Percentiles rank a stretch among this genome's conserved stretches.
These are phyloP conservation scores for Coregonus suidteri DNA, from an alignment of 2,797 vertebrate genomes.

Conservation along the genomic window DNA sequence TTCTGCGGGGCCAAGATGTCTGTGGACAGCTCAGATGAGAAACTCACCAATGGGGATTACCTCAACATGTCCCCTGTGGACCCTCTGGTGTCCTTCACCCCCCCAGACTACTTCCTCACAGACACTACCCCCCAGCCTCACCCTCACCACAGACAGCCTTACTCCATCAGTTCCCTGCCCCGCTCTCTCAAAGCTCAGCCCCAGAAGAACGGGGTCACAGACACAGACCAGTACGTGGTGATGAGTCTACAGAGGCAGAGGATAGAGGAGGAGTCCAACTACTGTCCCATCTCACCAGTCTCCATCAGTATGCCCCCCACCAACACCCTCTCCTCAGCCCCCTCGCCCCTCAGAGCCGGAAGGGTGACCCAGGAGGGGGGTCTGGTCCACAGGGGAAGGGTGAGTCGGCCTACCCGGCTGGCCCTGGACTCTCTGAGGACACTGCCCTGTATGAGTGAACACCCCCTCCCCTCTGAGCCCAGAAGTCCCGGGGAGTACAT, in stretches of 20 bases:
- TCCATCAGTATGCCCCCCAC: slow-evolving; percentile 61
- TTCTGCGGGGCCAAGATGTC: slow-evolving; percentile 86
- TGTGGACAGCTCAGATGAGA: slow-evolving; percentile 81
- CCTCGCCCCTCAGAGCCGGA: slow-evolving; percentile 68
- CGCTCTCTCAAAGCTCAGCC: slow-evolving; percentile 78
- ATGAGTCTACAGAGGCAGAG: slow-evolving; percentile 88
- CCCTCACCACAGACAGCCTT: slow-evolving; percentile 71
- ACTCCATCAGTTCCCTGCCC: slow-evolving; percentile 76
- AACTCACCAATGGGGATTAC: slow-evolving; percentile 82
- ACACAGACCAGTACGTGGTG: slow-evolving; percentile 90
- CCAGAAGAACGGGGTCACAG: slow-evolving; percentile 66
- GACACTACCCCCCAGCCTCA: slow-evolving; percentile 46
- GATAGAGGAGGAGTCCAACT: slow-evolving; percentile 81
- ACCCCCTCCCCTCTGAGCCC: slow-evolving; percentile 85
- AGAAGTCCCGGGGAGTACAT: slow-evolving; percentile 95
- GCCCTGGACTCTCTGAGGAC: slow-evolving; percentile 85
- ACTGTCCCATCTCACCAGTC: slow-evolving; percentile 35
- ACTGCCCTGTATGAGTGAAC: slow-evolving; percentile 88
- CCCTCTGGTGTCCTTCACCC: slow-evolving; percentile 75
- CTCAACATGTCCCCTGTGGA: slow-evolving; percentile 94
- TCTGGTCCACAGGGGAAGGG: slow-evolving; percentile 68
- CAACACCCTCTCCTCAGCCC: slow-evolving; percentile 41
- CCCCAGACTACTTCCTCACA: slow-evolving; percentile 82
- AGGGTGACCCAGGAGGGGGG: slow-evolving; percentile 52
- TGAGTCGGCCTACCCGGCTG: slow-evolving; percentile 82